Evolutionary conservation across 2,797 vertebrate species (phyloP), one percentile per base, ranked within the genome.

Genomic region (Argya squamiceps): DNA sequence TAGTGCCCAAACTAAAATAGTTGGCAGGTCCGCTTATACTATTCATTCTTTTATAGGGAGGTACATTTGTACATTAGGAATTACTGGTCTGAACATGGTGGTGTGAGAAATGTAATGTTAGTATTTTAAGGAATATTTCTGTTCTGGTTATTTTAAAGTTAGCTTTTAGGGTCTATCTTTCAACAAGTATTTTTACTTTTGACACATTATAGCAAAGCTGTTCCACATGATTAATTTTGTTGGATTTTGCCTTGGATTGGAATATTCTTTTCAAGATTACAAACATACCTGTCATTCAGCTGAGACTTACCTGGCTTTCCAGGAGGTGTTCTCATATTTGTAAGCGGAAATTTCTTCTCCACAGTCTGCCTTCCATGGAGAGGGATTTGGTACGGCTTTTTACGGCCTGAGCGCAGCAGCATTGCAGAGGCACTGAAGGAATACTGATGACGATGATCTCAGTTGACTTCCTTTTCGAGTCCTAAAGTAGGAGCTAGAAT

Each of bases 311-410:
- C 96, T 93, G 94, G 6, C 7, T 80, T 88, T 73, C 0, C 20
- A 67, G 29, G 9, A 83, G 34, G 1, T 74, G 3, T 8, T 59
- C 15, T 55, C 49, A 0, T 1, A 13, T 8, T 16, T 32, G 0
- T 2, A 8, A 1, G 29, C 5, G 2, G 27, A 41, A 6, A 1
- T 27, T 2, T 0, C 6, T 6, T 36, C 59, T 16, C 3, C 37
- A 14, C 6, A 39, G 18, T 0, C 15, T 0, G 7, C 6, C 9
- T 69, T 75, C 9, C 1, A 14, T 0, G 0, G 24, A 0, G 2
- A 49, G 37, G 8, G 2, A 1, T 2, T 27, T 74, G 27, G 10
- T 21, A 56, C 0, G 60, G 60, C 36, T 88, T 96, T 29, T 0
- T 18, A 7, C 6, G 13, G 30, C 95, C 89, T 18, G 96, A 96